Evolutionary conservation across 2,113 vertebrate species (phyloP).

Genomic region (Callithrix jacchus): DNA sequence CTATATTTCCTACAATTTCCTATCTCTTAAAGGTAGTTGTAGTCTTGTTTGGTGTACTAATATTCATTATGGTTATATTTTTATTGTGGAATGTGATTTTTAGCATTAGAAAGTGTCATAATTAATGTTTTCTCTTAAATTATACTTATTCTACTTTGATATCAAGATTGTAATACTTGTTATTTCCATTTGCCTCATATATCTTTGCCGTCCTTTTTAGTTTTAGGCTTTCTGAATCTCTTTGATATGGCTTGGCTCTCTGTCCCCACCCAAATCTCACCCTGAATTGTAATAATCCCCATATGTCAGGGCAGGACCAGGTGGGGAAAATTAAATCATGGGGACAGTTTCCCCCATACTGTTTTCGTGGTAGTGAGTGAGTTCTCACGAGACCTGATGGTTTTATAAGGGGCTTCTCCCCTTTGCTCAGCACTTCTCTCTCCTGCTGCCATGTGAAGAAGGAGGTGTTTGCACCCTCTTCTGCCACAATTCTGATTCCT

Average conservation of each 20-base stretch:
- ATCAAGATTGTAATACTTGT: not conserved
- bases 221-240: not conserved
- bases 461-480: too few species aligned
- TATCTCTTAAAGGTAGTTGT: not conserved
- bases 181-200: not conserved
- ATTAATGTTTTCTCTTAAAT: not conserved
- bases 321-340: too few species aligned
- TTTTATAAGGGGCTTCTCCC: too few species aligned
- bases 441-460: too few species aligned
- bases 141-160: not conserved
- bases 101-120: not conserved
- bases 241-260: not conserved
- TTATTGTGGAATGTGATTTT: not conserved
- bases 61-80: not conserved
- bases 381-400: too few species aligned
- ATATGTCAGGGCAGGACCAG: too few species aligned
- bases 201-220: not conserved
- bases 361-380: too few species aligned
- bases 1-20: not conserved
- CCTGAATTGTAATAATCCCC: too few species aligned
- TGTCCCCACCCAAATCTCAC: too few species aligned
- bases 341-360: too few species aligned
- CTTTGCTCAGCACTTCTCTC: too few species aligned
- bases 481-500: too few species aligned
- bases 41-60: not conserved